A percentile compares a stretch with the other conserved stretches of the same genome.
Evolutionary conservation across 2,113 vertebrate genomes (phyloP).

Genomic region (Bostrychus sinensis): DNA sequence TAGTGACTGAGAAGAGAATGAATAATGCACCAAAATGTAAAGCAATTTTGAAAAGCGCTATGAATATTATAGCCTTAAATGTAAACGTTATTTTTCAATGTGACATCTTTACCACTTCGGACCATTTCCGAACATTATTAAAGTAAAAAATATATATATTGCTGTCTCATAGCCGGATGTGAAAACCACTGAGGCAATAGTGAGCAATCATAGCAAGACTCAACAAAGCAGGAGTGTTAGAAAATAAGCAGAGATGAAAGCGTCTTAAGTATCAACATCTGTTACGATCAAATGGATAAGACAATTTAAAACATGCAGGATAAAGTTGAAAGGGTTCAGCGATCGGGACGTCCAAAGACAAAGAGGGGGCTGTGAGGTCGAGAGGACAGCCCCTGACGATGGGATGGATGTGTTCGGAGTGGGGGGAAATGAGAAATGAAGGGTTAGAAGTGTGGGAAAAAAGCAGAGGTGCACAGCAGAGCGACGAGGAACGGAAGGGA

Average conservation of each 20-base stretch:
- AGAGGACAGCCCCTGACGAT: slow-evolving; percentile 2
- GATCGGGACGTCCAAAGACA: neutral
- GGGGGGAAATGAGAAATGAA: slow-evolving; percentile 6
- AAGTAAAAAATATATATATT: neutral
- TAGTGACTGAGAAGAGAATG: no score
- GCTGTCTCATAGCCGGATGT: neutral
- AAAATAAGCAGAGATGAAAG: neutral
- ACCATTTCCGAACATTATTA: neutral
- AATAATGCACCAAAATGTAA: no score
- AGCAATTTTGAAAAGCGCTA: no score
- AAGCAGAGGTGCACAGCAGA: slow-evolving; percentile 29
- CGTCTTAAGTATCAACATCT: neutral
- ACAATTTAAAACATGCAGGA: neutral
- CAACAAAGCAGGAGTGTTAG: neutral
- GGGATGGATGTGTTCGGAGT: neutral
- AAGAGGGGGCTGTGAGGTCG: neutral
- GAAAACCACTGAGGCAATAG: neutral
- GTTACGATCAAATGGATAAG: slow-evolving; percentile 9
- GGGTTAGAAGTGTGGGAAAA: slow-evolving; percentile 8
- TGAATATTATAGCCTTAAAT: no score
- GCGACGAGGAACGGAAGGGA: slow-evolving; percentile 44
- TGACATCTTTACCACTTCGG: neutral
- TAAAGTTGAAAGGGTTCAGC: neutral
- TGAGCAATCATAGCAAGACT: neutral
- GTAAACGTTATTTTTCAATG: neutral